Evolutionary conservation across 2,797 vertebrate species (phyloP).

Genomic region (Synaphobranchus kaupii): DNA sequence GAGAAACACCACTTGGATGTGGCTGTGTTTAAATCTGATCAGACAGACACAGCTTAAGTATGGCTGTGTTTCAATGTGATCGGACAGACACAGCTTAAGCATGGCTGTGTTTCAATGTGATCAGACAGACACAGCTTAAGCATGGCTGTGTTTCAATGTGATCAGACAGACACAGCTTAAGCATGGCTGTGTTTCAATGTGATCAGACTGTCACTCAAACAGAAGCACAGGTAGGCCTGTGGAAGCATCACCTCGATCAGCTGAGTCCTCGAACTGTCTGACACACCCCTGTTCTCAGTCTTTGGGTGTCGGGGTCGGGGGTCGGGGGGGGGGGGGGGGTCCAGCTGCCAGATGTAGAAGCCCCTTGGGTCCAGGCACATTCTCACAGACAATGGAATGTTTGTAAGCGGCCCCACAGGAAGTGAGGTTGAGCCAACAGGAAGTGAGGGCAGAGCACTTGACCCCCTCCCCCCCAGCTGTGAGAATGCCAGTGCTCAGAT

Average conservation of each 20-base stretch:
- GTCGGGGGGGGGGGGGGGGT: slow-evolving; percentile 24
- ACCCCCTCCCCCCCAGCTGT: slow-evolving; percentile 67
- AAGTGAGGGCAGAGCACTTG: slow-evolving; percentile 79
- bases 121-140: no score
- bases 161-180: no score
- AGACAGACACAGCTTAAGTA: background rate
- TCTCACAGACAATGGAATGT: slow-evolving; percentile 83
- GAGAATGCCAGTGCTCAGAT: slow-evolving; percentile 56
- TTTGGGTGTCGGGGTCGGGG: slow-evolving; percentile 29
- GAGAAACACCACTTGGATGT: no score
- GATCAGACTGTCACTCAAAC: background rate
- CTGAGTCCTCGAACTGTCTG: background rate
- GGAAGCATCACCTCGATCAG: background rate
- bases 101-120: no score
- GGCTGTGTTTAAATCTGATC: no score
- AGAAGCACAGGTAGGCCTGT: background rate
- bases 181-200: no score
- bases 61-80: no score
- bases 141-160: no score
- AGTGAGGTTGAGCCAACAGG: slow-evolving; percentile 59
- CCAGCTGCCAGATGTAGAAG: slow-evolving; percentile 80
- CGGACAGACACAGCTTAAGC: no score
- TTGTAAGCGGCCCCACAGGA: slow-evolving; percentile 69
- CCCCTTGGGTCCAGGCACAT: slow-evolving; percentile 72
- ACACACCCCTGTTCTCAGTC: background rate